These are phyloP conservation scores for Willowsia nigromaculata DNA, from an alignment of 2,888 invertebrate species.

Conservation along the genomic window DNA sequence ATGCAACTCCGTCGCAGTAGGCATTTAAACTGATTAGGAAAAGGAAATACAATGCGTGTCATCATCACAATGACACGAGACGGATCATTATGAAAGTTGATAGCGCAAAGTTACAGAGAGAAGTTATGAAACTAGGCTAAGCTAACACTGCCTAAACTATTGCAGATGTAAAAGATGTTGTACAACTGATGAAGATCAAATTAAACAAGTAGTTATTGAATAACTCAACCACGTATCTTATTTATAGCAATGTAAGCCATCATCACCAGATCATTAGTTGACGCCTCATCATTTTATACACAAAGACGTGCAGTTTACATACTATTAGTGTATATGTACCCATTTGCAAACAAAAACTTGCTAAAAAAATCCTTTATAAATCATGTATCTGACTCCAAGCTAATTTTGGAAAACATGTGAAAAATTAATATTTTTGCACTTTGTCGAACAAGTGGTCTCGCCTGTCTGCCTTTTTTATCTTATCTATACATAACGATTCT, in stretches of 20 bases:
- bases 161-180: background rate
- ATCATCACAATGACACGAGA: constrained; percentile 41
- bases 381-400: background rate
- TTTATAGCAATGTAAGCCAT: constrained; percentile 10
- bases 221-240: background rate
- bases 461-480: constrained; percentile 37
- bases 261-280: constrained; percentile 50
- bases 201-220: background rate
- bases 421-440: constrained; percentile 21
- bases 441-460: constrained; percentile 21
- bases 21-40: constrained; percentile 35
- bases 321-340: background rate
- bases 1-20: background rate
- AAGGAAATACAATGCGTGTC: constrained; percentile 24
- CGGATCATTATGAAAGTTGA: background rate
- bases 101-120: background rate
- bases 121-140: constrained; percentile 29
- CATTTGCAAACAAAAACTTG: background rate
- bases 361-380: background rate
- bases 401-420: background rate
- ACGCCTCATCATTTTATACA: constrained; percentile 58
- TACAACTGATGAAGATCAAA: background rate
- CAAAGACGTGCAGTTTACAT: background rate
- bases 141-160: background rate
- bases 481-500: background rate